Evolutionary conservation across 64 coral and sea anemone genomes (phyloP), one percentile per base, ranked within the genome.

Genomic region (Actinia tenebrosa): DNA sequence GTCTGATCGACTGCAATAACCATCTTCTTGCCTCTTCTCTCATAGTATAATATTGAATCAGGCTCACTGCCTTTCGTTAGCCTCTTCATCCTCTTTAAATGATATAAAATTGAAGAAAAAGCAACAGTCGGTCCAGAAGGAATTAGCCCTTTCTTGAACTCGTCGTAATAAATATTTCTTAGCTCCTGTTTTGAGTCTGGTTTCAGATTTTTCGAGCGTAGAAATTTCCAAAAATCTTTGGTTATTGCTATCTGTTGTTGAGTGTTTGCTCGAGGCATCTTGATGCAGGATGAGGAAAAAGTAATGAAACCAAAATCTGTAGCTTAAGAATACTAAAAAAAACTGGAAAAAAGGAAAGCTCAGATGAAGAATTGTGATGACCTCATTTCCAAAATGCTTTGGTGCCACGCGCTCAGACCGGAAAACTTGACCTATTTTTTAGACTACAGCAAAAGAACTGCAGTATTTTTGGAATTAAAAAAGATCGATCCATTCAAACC

Each of bases 1-100:
- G 84, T 85, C 60, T 91, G 90, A 47, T 91, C 90, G 25, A 91
- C 85, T 2, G 90, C 90, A 50, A 91, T 82, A 10, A 91, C 90
- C 79, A 91, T 56, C 26, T 75, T 86, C 19, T 83, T 82, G 6
- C 90, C 90, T 59, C 59, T 91, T 55, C 90, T 77, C 53, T 91
- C 90, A 87, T 87, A 91, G 45, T 91, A 91, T 23, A 87, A 72
- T 16, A 91, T 22, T 4, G 78, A 82, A 10, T 83, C 60, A 14
- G 75, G 56, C 62, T 91, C 85, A 42, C 82, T 91, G n/a, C 90
- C 79, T 71, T 91, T 91, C 0, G 80, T 80, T 6, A 91, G 80
- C 25, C 66, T 91, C 42, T 91, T 91, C 90, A 83, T 83, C 53
- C 90, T 71, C 80, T 91, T 87, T 20, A 91, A 60, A 11, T 91